These are phyloP conservation scores for Poliocrania exsul DNA, from an alignment of 2,797 vertebrate genomes.

Conservation along the genomic window DNA sequence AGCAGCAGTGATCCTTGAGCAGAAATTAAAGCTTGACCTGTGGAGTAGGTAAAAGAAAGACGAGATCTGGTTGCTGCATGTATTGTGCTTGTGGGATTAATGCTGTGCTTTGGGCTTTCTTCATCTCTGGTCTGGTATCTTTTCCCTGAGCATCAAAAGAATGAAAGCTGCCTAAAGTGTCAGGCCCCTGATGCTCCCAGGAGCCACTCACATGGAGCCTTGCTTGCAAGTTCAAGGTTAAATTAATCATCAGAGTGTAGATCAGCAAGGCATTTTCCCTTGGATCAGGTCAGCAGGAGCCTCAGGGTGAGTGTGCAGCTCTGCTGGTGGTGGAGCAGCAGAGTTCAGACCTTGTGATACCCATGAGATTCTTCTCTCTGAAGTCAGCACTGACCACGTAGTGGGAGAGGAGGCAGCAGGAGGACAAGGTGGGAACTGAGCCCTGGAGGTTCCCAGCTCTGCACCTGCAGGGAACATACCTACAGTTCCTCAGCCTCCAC, in stretches of 20 bases:
- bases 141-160: neutral
- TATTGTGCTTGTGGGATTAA: neutral
- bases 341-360: neutral
- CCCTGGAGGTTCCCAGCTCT: neutral
- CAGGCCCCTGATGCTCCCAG: neutral
- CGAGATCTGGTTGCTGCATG: neutral
- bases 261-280: neutral
- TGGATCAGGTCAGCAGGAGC: neutral
- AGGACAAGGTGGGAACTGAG: neutral
- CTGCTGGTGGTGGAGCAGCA: neutral
- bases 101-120: neutral
- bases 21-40: conserved; percentile 24
- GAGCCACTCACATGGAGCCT: neutral
- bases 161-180: neutral
- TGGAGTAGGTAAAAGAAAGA: neutral
- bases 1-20: neutral
- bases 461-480: neutral
- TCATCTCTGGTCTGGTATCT: neutral
- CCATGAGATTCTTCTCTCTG: neutral
- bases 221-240: neutral
- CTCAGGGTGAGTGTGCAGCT: neutral
- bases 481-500: neutral
- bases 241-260: neutral
- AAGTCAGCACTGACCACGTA: neutral
- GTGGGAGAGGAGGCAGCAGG: neutral